A percentile compares a stretch with the other conserved stretches of the same genome.
phyloP scores from a whole-genome alignment of 1,140 invertebrate species.

The Lerema accius region DNA sequence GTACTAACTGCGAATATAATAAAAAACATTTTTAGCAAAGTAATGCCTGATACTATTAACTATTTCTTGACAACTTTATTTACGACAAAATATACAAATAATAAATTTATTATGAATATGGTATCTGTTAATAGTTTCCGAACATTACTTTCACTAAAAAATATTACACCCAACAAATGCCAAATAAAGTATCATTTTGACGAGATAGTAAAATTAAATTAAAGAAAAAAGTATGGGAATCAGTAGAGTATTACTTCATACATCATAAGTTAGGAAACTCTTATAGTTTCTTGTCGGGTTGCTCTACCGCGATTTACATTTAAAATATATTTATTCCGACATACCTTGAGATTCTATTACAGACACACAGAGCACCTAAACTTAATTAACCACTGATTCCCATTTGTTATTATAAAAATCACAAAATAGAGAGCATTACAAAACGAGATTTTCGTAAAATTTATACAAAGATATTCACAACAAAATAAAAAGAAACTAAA shows the following conservation, averaged over 20 bases:
- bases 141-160: neutral
- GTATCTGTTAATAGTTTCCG: no score
- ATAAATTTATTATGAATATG: no score
- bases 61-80: no score
- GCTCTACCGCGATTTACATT: no score
- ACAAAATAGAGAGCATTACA: constrained; percentile 58
- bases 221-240: constrained; percentile 1
- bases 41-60: no score
- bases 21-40: no score
- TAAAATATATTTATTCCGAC: no score
- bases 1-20: no score
- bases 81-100: no score
- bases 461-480: constrained; percentile 8
- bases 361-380: neutral
- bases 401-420: constrained; percentile 40
- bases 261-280: no score
- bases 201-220: neutral
- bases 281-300: no score
- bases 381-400: constrained; percentile 12
- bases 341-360: neutral
- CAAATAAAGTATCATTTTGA: constrained; percentile 12
- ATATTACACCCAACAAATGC: constrained; percentile 4
- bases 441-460: neutral
- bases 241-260: no score
- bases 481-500: constrained; percentile 1